Evolutionary conservation across 2,113 vertebrate species (phyloP), one percentile per base, ranked within the genome.

Genomic region (Glaucomys volans): DNA sequence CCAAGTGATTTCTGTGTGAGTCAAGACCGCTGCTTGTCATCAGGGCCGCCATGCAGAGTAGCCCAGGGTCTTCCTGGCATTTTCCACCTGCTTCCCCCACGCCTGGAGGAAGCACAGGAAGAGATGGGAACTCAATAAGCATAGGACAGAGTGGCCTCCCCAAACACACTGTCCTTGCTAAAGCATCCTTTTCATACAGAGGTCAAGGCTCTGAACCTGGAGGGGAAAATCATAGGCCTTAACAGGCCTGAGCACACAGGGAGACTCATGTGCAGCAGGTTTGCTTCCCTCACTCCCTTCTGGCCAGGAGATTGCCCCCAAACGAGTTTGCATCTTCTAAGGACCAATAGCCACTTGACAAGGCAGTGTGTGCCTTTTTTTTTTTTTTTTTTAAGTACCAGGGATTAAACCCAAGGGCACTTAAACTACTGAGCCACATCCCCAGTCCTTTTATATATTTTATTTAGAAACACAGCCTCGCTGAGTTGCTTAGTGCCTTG

Each of bases 1-100:
- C 87, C 66, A 52, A 95, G 79, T 62, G 66, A 87, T 84, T 92
- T 91, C 71, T 62, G 64, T 52, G 57, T 96, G 94, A 97, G 94
- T 97, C 94, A 95, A 83, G 77, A 81, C 30, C 47, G 75, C n/a
- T 26, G 20, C 76, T 22, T 90, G 85, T 59, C 89, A 84, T 40
- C 66, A 52, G 64, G 64, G n/a, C 94, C 17, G 67, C 44, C 91
- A 22, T 28, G 50, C 76, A 54, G 22, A 57, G 35, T 0, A 2
- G 44, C 71, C 88, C 71, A 75, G 79, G 84, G 44, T 79, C 92
- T 96, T 83, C 88, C 72, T 71, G 54, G 88, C 74, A 59, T 77
- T 69, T 8, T 37, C 64, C 1, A 22, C 81, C 82, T 74, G 71
- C 52, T 92, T 96, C 76, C 81, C 42, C 42, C 24, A 28, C 37